Percentiles rank a stretch among this genome's conserved stretches.
phyloP scores from a whole-genome alignment of 2,113 vertebrate species.

The Thryonomys swinderianus region DNA sequence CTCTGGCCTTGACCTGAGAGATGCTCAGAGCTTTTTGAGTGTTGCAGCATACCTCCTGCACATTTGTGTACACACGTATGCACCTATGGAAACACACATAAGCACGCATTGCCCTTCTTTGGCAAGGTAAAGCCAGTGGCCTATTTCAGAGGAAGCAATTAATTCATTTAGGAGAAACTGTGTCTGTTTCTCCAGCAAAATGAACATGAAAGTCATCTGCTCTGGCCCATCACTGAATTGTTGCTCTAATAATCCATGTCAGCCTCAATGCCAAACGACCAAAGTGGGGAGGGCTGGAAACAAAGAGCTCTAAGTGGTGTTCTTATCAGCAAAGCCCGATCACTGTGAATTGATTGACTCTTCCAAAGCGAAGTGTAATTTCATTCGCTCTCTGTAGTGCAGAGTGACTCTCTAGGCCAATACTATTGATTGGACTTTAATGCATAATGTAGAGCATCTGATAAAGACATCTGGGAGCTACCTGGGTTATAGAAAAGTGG shows the following conservation, averaged over 20 bases:
- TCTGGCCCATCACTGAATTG: background rate
- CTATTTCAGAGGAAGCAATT: slow-evolving; percentile 23
- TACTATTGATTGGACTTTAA: slow-evolving; percentile 53
- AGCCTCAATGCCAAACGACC: background rate
- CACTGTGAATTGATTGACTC: slow-evolving; percentile 14
- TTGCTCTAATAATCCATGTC: slow-evolving; percentile 7
- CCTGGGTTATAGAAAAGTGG: background rate
- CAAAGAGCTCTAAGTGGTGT: background rate
- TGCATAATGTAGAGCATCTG: background rate
- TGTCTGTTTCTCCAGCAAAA: slow-evolving; percentile 26
- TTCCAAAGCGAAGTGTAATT: slow-evolving; percentile 61
- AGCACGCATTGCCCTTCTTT: background rate
- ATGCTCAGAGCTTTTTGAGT: background rate
- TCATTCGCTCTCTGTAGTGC: slow-evolving; percentile 20
- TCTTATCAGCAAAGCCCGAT: slow-evolving; percentile 40
- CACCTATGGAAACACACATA: background rate
- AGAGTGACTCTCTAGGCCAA: slow-evolving; percentile 43
- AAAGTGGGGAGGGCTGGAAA: background rate
- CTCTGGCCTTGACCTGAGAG: background rate
- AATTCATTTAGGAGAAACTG: slow-evolving; percentile 32
- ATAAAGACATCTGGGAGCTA: slow-evolving; percentile 49
- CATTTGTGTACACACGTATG: background rate
- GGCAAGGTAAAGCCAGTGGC: background rate
- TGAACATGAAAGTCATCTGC: slow-evolving; percentile 29
- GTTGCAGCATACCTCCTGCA: background rate